Base-by-base conservation (phyloP, 2,113 vertebrate genomes). In the Ursus arctos region DNA sequence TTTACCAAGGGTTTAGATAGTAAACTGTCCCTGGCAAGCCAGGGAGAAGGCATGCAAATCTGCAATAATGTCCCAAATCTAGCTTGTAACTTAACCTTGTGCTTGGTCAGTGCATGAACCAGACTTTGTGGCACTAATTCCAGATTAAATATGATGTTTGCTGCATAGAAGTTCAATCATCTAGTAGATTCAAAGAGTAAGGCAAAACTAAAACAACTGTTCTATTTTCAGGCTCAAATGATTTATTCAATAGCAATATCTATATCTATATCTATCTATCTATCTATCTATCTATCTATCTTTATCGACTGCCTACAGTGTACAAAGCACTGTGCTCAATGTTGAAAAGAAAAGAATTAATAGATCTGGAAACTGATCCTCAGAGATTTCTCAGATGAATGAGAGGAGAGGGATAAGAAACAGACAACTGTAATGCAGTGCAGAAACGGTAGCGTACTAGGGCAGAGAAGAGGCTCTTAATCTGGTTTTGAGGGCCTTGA, bases 211-310 rank as follows among this genome's bases (percentile, higher is more conserved):
- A 51, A 61, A 84, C 0, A 51, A 43, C 2, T n/a, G 28, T 55
- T 94, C 5, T 71, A 16, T 83, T 95, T 81, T 87, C 28, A 74
- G 12, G 1, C 6, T 49, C 15, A 10, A 33, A 59, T 28, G 28
- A 28, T 77, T 55, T 24, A 63, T 40, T 82, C 47, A 87, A 4
- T 49, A 12, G 33, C 24, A 84, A 22, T n/a, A 9, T 1, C 18
- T 10, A 36, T 16, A n/a, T 6, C n/a, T 10, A 72, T 13, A 72
- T 21, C 11, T 12, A 11, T 10, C 12, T 11, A 33, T 33, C 36
- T 36, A 36, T 36, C 36, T 36, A 18, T 67, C 0, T 16, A 7
- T 67, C 0, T 16, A n/a, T 18, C 16, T 33, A 3, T 8, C 0
- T 36, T 1, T 10, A 5, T 36, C 6, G 26, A 33, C 21, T 59